phyloP scores from a whole-genome alignment of 2,888 invertebrate genomes.

The Dastarcus helophoroides region DNA sequence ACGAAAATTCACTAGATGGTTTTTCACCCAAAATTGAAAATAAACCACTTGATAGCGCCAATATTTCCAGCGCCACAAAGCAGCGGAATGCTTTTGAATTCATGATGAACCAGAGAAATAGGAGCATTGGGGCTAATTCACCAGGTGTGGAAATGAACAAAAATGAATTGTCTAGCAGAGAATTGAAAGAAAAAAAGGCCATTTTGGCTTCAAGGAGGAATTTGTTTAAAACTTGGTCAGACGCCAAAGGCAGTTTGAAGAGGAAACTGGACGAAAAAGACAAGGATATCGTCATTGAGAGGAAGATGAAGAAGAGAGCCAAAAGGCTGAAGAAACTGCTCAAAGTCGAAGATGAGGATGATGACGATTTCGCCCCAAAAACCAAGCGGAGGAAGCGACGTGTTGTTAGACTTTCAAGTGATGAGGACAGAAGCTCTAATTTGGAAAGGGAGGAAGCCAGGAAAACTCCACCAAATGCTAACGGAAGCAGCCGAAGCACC shows the following conservation, averaged over 20 bases:
- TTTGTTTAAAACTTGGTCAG: conserved; percentile 49
- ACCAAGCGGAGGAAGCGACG: conserved; percentile 5
- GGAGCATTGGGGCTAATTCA: conserved; percentile 51
- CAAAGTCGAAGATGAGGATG: conserved; percentile 25
- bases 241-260: conserved; percentile 49
- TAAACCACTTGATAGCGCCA: no score
- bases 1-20: no score
- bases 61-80: no score
- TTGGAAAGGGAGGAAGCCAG: no score
- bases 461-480: no score
- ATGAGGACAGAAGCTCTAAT: no score
- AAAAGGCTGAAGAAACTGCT: conserved; percentile 45
- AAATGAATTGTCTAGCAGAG: conserved; percentile 24
- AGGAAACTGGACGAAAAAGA: conserved; percentile 46
- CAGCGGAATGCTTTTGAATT: conserved; percentile 54
- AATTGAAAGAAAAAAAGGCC: conserved; percentile 15
- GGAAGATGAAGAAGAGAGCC: conserved; percentile 48
- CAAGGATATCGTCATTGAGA: conserved; percentile 45
- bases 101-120: conserved; percentile 56
- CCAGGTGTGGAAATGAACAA: conserved; percentile 43
- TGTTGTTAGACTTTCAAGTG: background rate
- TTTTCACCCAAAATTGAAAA: no score
- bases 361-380: no score
- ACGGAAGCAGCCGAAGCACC: conserved; percentile 4
- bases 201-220: conserved; percentile 38